These are phyloP conservation scores for Caenorhabditis japonica DNA, from an alignment of 2,888 invertebrate species.

Conservation along the genomic window DNA sequence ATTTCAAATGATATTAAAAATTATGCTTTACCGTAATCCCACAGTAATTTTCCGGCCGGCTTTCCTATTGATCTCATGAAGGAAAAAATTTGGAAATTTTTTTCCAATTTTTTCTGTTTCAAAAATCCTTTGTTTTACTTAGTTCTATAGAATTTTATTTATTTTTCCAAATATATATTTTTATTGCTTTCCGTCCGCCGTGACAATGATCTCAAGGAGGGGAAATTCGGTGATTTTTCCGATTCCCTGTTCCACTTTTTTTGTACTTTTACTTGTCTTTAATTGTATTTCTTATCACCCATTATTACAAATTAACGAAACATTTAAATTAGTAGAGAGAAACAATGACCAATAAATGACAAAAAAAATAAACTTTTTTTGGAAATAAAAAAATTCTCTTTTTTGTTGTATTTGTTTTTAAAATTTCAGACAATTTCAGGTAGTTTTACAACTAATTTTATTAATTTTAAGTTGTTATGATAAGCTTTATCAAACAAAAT, in stretches of 20 bases:
- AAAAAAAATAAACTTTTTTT: background rate
- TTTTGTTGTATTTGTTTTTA: background rate
- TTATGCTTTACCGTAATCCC: no score
- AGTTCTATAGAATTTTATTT: conserved; percentile 3
- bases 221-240: background rate
- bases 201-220: conserved; percentile 5
- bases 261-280: no score
- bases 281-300: background rate
- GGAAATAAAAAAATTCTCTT: background rate
- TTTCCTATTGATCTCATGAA: conserved; percentile 21
- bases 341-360: background rate
- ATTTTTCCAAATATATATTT: no score
- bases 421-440: background rate
- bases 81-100: background rate
- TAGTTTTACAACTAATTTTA: no score
- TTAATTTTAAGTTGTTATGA: no score
- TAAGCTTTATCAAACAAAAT: no score
- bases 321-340: background rate
- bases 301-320: background rate
- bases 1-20: no score
- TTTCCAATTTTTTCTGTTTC: background rate
- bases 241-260: conserved; percentile 2
- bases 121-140: background rate
- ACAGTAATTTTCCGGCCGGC: background rate
- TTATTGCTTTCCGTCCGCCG: background rate